Evolutionary conservation across 2,888 invertebrate species (phyloP).

Genomic region (Urechis unicinctus): DNA sequence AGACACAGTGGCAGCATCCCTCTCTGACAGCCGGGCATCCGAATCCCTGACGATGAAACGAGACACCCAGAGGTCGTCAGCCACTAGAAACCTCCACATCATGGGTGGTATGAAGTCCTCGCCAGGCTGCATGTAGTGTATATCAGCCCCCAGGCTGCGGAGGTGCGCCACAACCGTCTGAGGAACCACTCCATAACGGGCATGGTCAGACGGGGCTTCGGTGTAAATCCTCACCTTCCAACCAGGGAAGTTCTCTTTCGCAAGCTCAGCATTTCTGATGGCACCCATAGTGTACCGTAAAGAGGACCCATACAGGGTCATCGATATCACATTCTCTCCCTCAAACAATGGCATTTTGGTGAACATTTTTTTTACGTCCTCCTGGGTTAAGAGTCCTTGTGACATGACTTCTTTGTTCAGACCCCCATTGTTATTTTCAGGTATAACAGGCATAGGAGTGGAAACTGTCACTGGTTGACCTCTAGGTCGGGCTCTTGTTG

Average conservation of each 20-base stretch:
- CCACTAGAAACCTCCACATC: conserved; percentile 27
- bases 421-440: too few relatives aligned
- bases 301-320: not conserved
- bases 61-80: conserved; percentile 22
- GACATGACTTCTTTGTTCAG: too few relatives aligned
- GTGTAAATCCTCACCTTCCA: conserved; percentile 23
- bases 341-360: not conserved
- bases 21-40: conserved; percentile 17
- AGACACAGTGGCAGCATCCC: conserved; percentile 21
- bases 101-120: conserved; percentile 21
- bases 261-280: conserved; percentile 19
- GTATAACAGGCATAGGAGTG: too few relatives aligned
- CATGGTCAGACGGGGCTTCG: conserved; percentile 8
- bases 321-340: not conserved
- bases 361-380: not conserved
- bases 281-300: conserved; percentile 18
- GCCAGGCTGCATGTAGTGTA: conserved; percentile 15
- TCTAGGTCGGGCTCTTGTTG: too few relatives aligned
- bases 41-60: conserved; percentile 22
- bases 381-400: too few relatives aligned
- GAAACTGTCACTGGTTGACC: too few relatives aligned
- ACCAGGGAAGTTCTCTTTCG: conserved; percentile 19
- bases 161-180: conserved; percentile 11
- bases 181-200: conserved; percentile 14
- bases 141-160: conserved; percentile 13